Evolutionary conservation across 2,797 vertebrate genomes (phyloP).

Genomic region (Spinus pinus): DNA sequence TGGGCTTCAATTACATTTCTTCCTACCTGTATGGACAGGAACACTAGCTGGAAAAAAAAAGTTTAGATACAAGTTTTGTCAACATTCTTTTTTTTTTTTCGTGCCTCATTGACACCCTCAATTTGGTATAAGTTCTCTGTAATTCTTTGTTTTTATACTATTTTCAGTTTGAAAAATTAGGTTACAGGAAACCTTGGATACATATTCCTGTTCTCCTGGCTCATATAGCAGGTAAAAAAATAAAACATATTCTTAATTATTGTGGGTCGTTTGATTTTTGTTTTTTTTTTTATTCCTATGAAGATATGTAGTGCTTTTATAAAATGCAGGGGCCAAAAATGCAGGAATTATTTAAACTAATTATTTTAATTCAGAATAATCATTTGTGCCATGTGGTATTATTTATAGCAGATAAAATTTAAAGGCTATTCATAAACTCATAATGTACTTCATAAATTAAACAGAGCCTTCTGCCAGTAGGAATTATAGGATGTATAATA

Average conservation of each 20-base stretch:
- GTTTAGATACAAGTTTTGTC: background rate
- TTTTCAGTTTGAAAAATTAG: constrained; percentile 89
- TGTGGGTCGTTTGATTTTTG: background rate
- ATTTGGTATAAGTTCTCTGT: background rate
- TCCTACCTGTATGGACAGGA: background rate
- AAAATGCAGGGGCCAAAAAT: background rate
- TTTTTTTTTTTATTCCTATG: background rate
- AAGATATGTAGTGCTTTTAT: background rate
- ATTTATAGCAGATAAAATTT: background rate
- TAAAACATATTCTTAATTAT: background rate
- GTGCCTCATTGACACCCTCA: background rate
- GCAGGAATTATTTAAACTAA: background rate
- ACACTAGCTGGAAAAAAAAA: background rate
- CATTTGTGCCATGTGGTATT: background rate
- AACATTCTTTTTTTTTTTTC: background rate
- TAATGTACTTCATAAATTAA: background rate
- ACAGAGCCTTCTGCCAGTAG: background rate
- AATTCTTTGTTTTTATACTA: background rate
- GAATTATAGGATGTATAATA: background rate
- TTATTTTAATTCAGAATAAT: background rate
- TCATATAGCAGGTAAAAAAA: constrained; percentile 84
- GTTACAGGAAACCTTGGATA: constrained; percentile 83
- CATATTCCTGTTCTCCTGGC: constrained; percentile 83
- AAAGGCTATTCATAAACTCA: background rate
- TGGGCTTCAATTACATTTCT: background rate